Evolutionary conservation across 2,113 vertebrate species (phyloP).

Genomic region (Boleophthalmus pectinirostris): DNA sequence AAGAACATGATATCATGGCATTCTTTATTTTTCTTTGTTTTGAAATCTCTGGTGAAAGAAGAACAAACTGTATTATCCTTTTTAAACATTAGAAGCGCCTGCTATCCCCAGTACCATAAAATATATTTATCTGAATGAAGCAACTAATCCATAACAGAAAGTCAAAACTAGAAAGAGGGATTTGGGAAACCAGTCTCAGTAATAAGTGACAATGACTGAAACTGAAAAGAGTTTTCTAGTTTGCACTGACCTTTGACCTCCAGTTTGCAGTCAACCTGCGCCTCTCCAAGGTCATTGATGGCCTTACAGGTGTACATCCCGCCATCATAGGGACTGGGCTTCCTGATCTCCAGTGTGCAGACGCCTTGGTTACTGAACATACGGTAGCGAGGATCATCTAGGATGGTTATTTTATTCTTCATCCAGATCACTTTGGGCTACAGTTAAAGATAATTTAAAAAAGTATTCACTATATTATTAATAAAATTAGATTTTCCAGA

Average conservation of each 20-base stretch:
- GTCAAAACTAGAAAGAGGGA: background rate
- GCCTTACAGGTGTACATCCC: conserved; percentile 91
- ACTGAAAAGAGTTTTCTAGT: background rate
- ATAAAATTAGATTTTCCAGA: background rate
- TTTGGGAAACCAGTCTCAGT: conserved; percentile 45
- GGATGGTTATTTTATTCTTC: conserved; percentile 94
- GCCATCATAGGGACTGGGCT: conserved; percentile 94
- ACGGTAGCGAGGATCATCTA: conserved; percentile 91
- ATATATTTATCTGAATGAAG: background rate
- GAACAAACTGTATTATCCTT: background rate
- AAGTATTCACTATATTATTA: too few relatives aligned
- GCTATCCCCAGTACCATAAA: background rate
- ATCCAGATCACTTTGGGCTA: conserved; percentile 97
- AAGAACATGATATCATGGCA: background rate
- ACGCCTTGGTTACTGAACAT: conserved; percentile 98
- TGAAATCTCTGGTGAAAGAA: background rate
- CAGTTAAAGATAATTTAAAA: conserved; percentile 4
- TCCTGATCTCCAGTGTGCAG: conserved; percentile 95
- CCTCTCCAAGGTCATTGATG: conserved; percentile 89
- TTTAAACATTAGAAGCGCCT: background rate
- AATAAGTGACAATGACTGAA: background rate
- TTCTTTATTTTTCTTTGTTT: background rate
- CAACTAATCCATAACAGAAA: background rate
- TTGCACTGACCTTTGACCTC: conserved; percentile 93
- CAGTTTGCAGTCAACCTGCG: conserved; percentile 94